Base-by-base conservation (phyloP, 2,888 invertebrate species). In the Therioaphis trifolii region DNA sequence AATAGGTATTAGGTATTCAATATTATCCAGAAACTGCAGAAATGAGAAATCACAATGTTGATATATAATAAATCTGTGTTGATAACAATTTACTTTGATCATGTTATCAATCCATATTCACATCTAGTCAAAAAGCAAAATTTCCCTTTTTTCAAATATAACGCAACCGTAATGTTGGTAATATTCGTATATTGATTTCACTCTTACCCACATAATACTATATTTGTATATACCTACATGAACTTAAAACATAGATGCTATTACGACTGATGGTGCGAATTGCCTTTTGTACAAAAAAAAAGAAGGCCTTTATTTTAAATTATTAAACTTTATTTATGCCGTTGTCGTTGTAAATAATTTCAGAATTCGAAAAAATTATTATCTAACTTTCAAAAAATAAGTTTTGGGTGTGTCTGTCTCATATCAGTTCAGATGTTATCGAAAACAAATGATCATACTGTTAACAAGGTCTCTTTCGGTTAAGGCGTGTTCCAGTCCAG, bases 381-480 rank as follows among this genome's bases (percentile, higher is more conserved):
- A 76, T 78, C 66, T 49, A 52, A 63, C 27, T 35, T 74, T 63
- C 24, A 24, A 82, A 63, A 49, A 72, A 63, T 49, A 21, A 74
- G 35, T 61, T 74, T 82, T 72, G 82, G 82, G 82, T 82, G 82
- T 82, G 82, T 82, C 82, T n/a, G 49, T 52, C 61, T 74, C 74
- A 27, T 82, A 82, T 82, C 82, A 82, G 63, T 82, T 82, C 82
- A 82, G 72, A 82, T 82, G 82, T 63, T 82, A 82, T 82, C 82
- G 82, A 82, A 74, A 74, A 82, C 82, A 74, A 82, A 82, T 63
- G 72, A 82, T 66, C 82, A 74, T 82, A 82, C 74, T 82, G 82
- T 82, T 82, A 82, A 82, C 82, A 82, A 82, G 82, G 82, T 82
- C 82, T 82, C 74, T 74, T 74, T 82, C 63, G 74, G 82, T 82